These are phyloP conservation scores for Seladonia tumulorum DNA, from an alignment of 2,888 invertebrate species.

Conservation along the genomic window DNA sequence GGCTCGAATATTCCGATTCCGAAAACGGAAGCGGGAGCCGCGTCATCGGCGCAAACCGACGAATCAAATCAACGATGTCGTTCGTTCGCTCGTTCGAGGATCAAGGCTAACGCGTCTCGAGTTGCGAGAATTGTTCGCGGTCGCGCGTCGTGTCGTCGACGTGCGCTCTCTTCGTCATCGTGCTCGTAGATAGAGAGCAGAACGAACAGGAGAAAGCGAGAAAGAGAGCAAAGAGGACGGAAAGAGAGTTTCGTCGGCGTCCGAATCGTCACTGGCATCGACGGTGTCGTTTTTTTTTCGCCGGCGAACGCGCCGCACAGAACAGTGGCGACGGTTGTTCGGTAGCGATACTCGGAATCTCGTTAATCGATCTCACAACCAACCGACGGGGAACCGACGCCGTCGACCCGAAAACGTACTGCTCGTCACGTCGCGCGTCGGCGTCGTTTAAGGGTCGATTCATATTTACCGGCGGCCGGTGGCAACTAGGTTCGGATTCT, in stretches of 20 bases:
- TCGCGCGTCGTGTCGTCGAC: slow-evolving; percentile 70
- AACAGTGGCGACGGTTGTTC: slow-evolving; percentile 51
- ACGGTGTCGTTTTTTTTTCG: slow-evolving; percentile 21
- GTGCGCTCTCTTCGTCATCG: slow-evolving; percentile 15
- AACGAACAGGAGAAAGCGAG: background rate
- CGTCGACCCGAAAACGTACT: background rate
- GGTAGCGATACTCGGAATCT: slow-evolving; percentile 34
- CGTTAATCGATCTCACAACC: slow-evolving; percentile 19
- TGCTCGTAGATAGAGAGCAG: slow-evolving; percentile 3
- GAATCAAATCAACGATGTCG: background rate
- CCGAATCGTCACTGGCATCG: slow-evolving; percentile 35
- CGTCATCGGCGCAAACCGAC: slow-evolving; percentile 35
- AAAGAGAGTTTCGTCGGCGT: slow-evolving; percentile 18
- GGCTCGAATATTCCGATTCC: background rate
- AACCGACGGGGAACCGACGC: background rate
- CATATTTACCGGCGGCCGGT: too few relatives aligned
- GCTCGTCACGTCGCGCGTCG: background rate
- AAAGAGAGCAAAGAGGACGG: background rate
- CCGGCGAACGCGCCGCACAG: slow-evolving; percentile 10
- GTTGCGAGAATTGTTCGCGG: slow-evolving; percentile 74
- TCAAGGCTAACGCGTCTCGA: slow-evolving; percentile 74
- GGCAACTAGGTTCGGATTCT: too few relatives aligned
- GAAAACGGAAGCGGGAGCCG: slow-evolving; percentile 36
- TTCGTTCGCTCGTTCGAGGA: slow-evolving; percentile 34
- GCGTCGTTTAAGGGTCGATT: too few relatives aligned